Base-by-base conservation (phyloP, 2,797 vertebrate species). In the Acanthurus lineatus region DNA sequence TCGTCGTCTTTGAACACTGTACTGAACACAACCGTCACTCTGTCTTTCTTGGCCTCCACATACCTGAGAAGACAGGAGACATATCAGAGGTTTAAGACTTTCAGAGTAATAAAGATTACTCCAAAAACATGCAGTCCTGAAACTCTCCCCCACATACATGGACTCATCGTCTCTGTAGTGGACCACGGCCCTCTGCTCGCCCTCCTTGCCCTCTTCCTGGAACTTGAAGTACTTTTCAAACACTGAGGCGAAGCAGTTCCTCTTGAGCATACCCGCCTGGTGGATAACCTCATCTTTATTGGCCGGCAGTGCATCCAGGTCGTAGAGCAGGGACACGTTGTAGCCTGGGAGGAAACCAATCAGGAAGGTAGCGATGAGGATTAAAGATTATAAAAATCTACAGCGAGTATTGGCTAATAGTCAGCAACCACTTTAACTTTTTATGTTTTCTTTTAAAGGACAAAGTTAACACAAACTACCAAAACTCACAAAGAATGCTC, bases 201-300 rank as follows among this genome's bases (percentile, higher is more conserved):
- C 98, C 84, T 99, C 98, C 76, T 95, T 97, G 73, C 98, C 98
- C 70, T 99, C 98, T 73, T 98, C 98, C 92, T 99, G 98, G 93
- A 98, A 99, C 86, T 97, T 97, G 92, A 99, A 99, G 90, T 99
- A 99, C 87, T 99, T 99, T 88, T 99, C 98, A 47, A 99, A 99
- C 69, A 99, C 98, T 0, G 98, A 99, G 77, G 98, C 98, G 62
- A 99, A 99, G 93, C 98, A 99, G 94, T 99, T 99, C 86, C 98
- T 96, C 93, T 99, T 99, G 76, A 99, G 96, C 96, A 99, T 99
- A 85, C 98, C 98, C 0, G 97, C 98, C 94, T 99, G 98, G 94
- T 99, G 98, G 62, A 99, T 86, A 0, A 97, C 91, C 59, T 97
- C 95, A 0, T 97, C 97, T 88, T 97, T 99, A 82, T 97, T 96